Percentiles rank a stretch among this genome's conserved stretches.
Evolutionary conservation across 2,888 invertebrate species (phyloP).

Genomic region (Peribatodes rhomboidaria): DNA sequence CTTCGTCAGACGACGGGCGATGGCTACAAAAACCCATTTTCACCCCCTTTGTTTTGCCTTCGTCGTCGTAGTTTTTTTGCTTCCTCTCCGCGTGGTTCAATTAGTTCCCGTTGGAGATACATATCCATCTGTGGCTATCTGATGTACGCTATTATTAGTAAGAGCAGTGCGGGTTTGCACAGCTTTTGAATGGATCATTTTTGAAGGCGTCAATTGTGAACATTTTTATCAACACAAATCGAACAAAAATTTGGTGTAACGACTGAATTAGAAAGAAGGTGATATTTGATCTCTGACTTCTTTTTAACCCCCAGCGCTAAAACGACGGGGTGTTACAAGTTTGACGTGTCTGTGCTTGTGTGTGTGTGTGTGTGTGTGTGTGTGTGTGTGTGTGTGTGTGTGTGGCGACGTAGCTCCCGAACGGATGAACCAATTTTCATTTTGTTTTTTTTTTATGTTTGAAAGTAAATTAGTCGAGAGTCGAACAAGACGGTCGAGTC

Average conservation of each 20-base stretch:
- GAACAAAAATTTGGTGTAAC: neutral
- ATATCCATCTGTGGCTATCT: conserved; percentile 24
- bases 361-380: no score
- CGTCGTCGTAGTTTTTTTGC: conserved; percentile 54
- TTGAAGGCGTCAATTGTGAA: neutral
- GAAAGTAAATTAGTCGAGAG: no score
- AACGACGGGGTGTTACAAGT: no score
- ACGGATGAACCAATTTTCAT: no score
- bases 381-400: no score
- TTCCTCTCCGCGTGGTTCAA: conserved; percentile 52
- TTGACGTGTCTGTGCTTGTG: no score
- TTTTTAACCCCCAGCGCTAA: no score
- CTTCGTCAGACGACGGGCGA: conserved; percentile 49
- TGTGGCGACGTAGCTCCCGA: no score
- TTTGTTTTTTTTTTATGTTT: no score
- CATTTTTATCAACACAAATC: neutral
- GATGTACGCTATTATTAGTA: neutral
- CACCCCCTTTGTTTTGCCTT: conserved; percentile 53
- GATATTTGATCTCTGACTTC: no score
- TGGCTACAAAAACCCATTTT: conserved; percentile 58
- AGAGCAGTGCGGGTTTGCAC: neutral
- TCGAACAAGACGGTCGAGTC: no score
- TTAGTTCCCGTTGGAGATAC: conserved; percentile 50
- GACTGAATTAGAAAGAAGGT: no score
- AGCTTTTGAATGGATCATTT: neutral